Evolutionary conservation across 2,797 vertebrate species (phyloP), one percentile per base, ranked within the genome.

Genomic region (Gymnoscopelus braueri): DNA sequence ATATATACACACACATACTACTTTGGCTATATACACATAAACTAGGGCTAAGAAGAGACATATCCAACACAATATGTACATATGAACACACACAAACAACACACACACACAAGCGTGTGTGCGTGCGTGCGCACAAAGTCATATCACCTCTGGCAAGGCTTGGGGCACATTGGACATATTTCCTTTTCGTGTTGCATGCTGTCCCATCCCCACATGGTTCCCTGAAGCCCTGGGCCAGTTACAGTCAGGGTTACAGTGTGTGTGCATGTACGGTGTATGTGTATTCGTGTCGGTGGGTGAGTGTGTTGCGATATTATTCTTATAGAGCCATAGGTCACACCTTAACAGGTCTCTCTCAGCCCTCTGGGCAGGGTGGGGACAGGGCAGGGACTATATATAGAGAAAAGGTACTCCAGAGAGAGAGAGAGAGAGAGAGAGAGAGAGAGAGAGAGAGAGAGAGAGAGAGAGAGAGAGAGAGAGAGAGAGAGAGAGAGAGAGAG

Each of bases 311-410:
- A 63, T 66, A 67, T 63, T 53, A 71, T 70, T 44, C 8, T 79
- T 67, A 19, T 64, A 35, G 69, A 67, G 63, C 49, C 26, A 65
- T 67, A 81, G 86, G 85, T 85, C 77, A 83, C 81, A 88, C 85
- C 80, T 88, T 88, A 78, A 87, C 81, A 78, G 81, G 86, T 79
- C 77, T 73, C 58, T 67, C 63, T 84, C 65, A 77, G 75, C 77
- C 82, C 82, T 75, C 68, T 79, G 74, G 78, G 83, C 83, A 87
- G 72, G 79, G 76, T 84, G 81, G 77, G 84, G 81, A 82, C 79
- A 85, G 87, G 80, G 74, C 76, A 81, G 49, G 35, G 72, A 26
- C 83, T 91, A 89, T 91, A 89, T 86, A 83, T 90, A 89, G 82
- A 81, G 72, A 55, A 6, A 35, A 86, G 82, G 71, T 85, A 87